A percentile compares a stretch with the other conserved stretches of the same genome.
Evolutionary conservation across 2,113 vertebrate genomes (phyloP).

Genomic region (Euleptes europaea): DNA sequence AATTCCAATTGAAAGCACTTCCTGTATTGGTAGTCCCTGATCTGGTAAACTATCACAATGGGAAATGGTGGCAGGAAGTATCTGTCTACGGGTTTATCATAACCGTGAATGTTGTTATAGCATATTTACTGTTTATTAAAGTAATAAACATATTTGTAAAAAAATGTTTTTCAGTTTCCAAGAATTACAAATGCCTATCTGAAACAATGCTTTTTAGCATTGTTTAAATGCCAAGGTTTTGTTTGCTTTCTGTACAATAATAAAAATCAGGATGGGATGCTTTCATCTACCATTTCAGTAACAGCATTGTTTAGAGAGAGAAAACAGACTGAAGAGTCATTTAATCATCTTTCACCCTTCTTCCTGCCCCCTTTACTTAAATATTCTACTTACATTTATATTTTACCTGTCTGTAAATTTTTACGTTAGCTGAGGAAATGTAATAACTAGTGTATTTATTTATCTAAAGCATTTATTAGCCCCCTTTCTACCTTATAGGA

Average conservation of each 20-base stretch:
- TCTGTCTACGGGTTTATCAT: constrained; percentile 82
- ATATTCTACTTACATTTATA: constrained; percentile 8
- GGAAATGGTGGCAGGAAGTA: constrained; percentile 82
- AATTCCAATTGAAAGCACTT: constrained; percentile 75
- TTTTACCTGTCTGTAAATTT: background rate
- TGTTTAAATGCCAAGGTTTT: background rate
- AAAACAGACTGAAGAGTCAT: background rate
- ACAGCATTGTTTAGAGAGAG: background rate
- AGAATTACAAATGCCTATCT: constrained; percentile 43
- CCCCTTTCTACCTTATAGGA: too few species aligned
- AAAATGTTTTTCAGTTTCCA: constrained; percentile 75
- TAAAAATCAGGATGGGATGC: constrained; percentile 33
- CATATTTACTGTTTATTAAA: constrained; percentile 77
- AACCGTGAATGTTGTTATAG: constrained; percentile 77
- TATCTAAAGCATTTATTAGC: too few species aligned
- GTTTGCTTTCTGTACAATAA: constrained; percentile 2
- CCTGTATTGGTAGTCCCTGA: constrained; percentile 74
- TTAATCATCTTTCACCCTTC: background rate
- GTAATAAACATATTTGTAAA: constrained; percentile 73
- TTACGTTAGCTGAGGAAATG: too few species aligned
- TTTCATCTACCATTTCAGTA: constrained; percentile 6
- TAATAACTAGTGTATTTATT: too few species aligned
- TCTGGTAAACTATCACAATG: constrained; percentile 72
- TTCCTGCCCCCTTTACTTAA: rapidly evolving
- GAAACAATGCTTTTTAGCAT: background rate